phyloP scores from a whole-genome alignment of 2,797 vertebrate species.

The Apogon hyalosoma region DNA sequence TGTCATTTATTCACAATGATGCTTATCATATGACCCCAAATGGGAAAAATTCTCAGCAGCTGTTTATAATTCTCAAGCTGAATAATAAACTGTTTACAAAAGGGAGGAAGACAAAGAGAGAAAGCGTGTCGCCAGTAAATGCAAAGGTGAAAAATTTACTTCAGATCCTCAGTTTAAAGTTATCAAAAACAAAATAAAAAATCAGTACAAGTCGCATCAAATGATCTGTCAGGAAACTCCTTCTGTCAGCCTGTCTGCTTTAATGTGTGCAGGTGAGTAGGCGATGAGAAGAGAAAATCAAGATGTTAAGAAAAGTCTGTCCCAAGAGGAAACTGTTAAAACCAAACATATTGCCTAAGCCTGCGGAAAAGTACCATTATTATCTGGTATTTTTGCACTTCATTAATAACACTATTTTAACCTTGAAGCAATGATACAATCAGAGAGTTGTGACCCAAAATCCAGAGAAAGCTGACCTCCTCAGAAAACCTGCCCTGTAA shows the following conservation, averaged over 20 bases:
- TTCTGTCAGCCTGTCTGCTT: neutral
- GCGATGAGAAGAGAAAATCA: neutral
- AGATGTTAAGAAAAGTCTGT: neutral
- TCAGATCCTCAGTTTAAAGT: neutral
- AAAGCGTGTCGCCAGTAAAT: neutral
- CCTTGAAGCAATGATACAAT: slow-evolving; percentile 14
- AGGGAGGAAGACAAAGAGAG: neutral
- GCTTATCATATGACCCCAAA: slow-evolving; percentile 37
- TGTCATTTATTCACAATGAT: slow-evolving; percentile 13
- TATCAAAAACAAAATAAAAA: slow-evolving; percentile 6
- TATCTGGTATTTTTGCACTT: neutral
- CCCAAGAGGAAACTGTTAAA: neutral
- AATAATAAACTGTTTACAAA: neutral
- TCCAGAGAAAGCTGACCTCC: slow-evolving; percentile 2
- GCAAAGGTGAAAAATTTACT: neutral
- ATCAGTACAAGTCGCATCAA: neutral
- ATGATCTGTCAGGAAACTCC: neutral
- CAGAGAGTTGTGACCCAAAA: slow-evolving; percentile 15
- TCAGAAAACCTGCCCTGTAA: slow-evolving; percentile 10
- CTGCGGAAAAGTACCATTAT: slow-evolving; percentile 6
- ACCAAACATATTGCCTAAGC: neutral
- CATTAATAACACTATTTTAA: slow-evolving; percentile 15
- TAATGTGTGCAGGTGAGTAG: neutral
- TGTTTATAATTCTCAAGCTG: slow-evolving; percentile 3
- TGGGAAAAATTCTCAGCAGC: neutral